These are phyloP conservation scores for Haemorhous mexicanus DNA, from an alignment of 2,113 vertebrate genomes.

Conservation along the genomic window DNA sequence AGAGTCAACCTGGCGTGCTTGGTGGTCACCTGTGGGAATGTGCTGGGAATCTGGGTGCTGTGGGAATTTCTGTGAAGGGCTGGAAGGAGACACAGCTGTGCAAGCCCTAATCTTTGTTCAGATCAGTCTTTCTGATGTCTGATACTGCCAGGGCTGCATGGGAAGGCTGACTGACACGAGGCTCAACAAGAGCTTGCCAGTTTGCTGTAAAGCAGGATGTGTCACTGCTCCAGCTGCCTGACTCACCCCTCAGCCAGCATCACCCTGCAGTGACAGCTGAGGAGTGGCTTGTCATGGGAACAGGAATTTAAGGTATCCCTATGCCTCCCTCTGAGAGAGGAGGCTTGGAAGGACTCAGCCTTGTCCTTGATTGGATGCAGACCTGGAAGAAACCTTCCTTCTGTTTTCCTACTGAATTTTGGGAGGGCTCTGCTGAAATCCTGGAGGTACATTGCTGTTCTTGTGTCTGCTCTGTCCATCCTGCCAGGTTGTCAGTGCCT, in stretches of 20 bases:
- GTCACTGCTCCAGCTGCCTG: not conserved
- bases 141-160: not conserved
- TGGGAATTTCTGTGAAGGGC: not conserved
- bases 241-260: not conserved
- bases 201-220: not conserved
- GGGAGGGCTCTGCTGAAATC: not conserved
- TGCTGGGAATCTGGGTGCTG: not conserved
- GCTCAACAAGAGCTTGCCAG: not conserved
- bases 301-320: not conserved
- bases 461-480: not conserved
- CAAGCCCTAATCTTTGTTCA: not conserved
- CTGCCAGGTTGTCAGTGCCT: not conserved
- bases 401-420: not conserved
- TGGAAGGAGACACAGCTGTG: not conserved
- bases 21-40: not conserved
- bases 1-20: not conserved
- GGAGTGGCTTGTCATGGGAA: not conserved
- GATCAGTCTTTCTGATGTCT: not conserved
- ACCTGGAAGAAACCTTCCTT: not conserved
- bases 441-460: not conserved
- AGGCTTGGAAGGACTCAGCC: not conserved
- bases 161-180: not conserved
- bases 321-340: not conserved
- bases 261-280: not conserved
- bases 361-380: not conserved